Percentiles rank a stretch among this genome's conserved stretches.
These are phyloP conservation scores for Caretta caretta DNA, from an alignment of 2,113 vertebrate species.

Conservation along the genomic window DNA sequence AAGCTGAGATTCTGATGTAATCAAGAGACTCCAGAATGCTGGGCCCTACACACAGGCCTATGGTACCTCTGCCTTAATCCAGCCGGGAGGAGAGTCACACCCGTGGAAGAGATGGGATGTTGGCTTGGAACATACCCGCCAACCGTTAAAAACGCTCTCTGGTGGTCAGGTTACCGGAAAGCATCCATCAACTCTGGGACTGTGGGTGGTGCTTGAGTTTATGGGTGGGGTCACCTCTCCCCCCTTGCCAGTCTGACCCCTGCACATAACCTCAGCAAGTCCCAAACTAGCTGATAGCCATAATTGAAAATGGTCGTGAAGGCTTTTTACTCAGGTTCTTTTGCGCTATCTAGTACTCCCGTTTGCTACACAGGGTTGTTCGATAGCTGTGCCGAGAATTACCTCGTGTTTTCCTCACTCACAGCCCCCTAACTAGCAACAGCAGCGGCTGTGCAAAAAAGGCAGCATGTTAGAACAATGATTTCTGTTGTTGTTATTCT, in stretches of 20 bases:
- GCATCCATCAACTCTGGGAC: neutral
- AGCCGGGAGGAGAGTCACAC: neutral
- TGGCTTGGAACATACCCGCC: neutral
- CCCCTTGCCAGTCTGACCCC: neutral
- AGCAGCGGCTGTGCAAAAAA: neutral
- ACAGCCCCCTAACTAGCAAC: neutral
- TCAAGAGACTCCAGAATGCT: neutral
- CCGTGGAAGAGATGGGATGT: neutral
- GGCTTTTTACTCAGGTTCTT: neutral
- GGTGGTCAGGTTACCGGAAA: neutral
- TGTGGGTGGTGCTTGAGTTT: neutral
- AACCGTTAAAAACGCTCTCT: neutral
- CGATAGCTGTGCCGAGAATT: slow-evolving; percentile 23
- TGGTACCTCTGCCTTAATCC: neutral
- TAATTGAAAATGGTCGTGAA: neutral
- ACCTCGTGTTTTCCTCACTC: neutral
- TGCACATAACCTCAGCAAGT: accelerated
- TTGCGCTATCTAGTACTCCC: neutral
- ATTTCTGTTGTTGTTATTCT: slow-evolving; percentile 53
- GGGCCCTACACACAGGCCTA: neutral
- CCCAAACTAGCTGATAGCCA: neutral
- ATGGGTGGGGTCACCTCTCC: neutral
- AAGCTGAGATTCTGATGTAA: neutral
- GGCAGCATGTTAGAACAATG: neutral
- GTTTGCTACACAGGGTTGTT: neutral